These are phyloP conservation scores for Drosophila ercepeae DNA, from an alignment of 1,140 invertebrate genomes.

Conservation along the genomic window DNA sequence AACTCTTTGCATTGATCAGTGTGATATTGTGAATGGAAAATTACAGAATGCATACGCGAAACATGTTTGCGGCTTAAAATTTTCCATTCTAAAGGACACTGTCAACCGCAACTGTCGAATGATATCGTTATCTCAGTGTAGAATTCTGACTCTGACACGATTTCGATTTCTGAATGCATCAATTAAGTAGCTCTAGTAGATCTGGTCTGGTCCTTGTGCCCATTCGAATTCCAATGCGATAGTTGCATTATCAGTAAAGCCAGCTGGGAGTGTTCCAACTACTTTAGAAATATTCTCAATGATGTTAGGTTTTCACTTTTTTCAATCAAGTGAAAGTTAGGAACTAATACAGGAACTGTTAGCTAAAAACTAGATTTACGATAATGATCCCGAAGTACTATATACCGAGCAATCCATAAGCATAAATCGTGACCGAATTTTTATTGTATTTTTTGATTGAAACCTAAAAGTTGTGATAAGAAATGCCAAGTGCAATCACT, in stretches of 20 bases:
- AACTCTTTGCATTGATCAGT: constrained; percentile 59
- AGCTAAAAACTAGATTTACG: not conserved
- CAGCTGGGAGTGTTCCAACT: no score
- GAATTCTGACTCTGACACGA: constrained; percentile 62
- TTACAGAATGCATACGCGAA: constrained; percentile 32
- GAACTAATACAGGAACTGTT: not conserved
- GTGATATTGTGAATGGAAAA: constrained; percentile 55
- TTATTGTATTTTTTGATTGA: constrained; percentile 1
- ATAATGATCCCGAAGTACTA: constrained; percentile 23
- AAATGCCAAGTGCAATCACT: constrained; percentile 25
- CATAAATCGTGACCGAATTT: no score
- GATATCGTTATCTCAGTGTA: constrained; percentile 46
- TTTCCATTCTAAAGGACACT: constrained; percentile 63
- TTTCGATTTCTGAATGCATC: constrained; percentile 53
- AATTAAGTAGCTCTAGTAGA: constrained; percentile 27
- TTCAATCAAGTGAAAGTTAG: constrained; percentile 15
- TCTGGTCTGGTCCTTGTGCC: constrained; percentile 49
- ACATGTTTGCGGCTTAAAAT: constrained; percentile 61
- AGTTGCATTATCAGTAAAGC: constrained; percentile 27
- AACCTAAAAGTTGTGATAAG: constrained; percentile 13
- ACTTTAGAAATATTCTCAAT: not conserved
- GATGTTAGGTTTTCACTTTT: not conserved
- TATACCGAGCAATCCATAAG: not conserved
- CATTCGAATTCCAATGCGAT: constrained; percentile 30
- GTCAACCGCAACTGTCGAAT: constrained; percentile 16